Percentiles rank a stretch among this genome's conserved stretches.
These are phyloP conservation scores for Lochmaea capreae DNA, from an alignment of 2,888 invertebrate species.

Conservation along the genomic window DNA sequence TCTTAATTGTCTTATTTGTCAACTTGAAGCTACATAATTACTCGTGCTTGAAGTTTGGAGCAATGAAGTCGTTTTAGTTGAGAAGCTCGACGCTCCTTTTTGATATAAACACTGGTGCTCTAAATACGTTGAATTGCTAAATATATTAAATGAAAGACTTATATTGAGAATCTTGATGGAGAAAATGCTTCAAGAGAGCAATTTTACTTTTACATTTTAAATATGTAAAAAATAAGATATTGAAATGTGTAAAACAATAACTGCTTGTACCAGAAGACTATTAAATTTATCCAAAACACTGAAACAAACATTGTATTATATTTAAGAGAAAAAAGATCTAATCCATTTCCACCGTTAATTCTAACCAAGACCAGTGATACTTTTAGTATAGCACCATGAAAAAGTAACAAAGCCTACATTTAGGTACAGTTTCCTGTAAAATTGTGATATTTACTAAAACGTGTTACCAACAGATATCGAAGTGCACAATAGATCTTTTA, in stretches of 20 bases:
- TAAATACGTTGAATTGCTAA: neutral
- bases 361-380: too few relatives aligned
- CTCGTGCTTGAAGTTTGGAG: slow-evolving; percentile 44
- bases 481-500: too few relatives aligned
- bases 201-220: neutral
- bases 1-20: slow-evolving; percentile 52
- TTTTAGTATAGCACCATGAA: too few relatives aligned
- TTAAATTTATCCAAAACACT: too few relatives aligned
- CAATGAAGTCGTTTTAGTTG: slow-evolving; percentile 47
- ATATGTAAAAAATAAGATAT: neutral
- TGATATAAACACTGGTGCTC: slow-evolving; percentile 21
- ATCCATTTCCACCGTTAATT: too few relatives aligned
- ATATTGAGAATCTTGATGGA: neutral
- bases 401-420: too few relatives aligned
- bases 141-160: neutral
- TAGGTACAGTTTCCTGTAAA: too few relatives aligned
- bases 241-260: neutral
- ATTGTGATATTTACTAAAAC: too few relatives aligned
- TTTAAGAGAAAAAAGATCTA: too few relatives aligned
- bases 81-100: slow-evolving; percentile 29
- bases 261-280: too few relatives aligned
- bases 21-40: slow-evolving; percentile 51
- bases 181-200: neutral
- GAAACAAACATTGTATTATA: too few relatives aligned
- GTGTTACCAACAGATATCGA: too few relatives aligned